Base-by-base conservation (phyloP, 2,888 invertebrate genomes). In the Synergus laeviventris region DNA sequence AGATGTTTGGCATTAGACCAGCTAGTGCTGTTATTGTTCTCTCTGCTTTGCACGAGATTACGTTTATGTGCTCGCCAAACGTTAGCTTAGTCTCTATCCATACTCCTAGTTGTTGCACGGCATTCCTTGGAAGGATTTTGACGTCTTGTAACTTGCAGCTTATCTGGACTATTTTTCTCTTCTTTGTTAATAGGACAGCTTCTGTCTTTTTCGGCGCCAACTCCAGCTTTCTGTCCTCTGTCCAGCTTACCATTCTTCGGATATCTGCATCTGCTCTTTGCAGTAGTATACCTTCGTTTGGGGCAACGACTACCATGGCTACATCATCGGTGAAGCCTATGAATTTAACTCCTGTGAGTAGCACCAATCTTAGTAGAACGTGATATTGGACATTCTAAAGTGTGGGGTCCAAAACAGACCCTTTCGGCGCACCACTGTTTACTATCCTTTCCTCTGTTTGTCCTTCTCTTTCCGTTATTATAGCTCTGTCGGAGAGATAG, bases 1-100 rank as follows among this genome's bases (percentile, higher is more conserved):
- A 38, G 5, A 79, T 45, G 42, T 79, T 81, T 18, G 81, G 78
- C 78, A 82, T 74, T n/a, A 81, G 31, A 1, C 64, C 54, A 4
- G 79, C 12, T 14, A 81, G 61, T 5, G 62, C 73, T 7, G 61
- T 36, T 24, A 56, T 54, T 5, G 64, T 76, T 49, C 21, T 74
- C 59, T 70, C 73, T 11, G 75, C 79, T 42, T 62, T 81, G 18
- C 9, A 36, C 2, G 31, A n/a, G n/a, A n/a, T 45, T 12, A 14
- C 16, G 2, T 61, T 7, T 1, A 75, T 21, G 56, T 59, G 78
- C 9, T 45, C 54, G 7, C 24, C 36, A 14, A 76, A 76, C 1
- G 59, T 66, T 8, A 74, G 38, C 12, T 70, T 74, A 1, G 45
- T 73, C 1, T 74, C 76, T 4, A 79, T 21, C 66, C 59, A 74